A percentile compares a stretch with the other conserved stretches of the same genome.
phyloP scores from a whole-genome alignment of 2,888 invertebrate genomes.

The Latrodectus elegans region DNA sequence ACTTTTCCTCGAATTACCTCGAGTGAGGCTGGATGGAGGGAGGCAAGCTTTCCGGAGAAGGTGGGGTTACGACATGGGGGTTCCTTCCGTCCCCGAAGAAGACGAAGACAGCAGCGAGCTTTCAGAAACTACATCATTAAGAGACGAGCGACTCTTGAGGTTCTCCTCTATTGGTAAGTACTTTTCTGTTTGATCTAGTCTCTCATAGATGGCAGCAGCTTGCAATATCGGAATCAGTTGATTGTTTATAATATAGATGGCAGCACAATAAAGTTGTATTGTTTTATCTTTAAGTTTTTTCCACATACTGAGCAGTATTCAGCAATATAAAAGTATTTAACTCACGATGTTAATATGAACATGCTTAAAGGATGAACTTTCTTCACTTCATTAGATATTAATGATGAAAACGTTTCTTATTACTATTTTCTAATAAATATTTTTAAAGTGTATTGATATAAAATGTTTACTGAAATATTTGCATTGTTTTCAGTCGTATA shows the following conservation, averaged over 20 bases:
- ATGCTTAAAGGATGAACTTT: too few species aligned
- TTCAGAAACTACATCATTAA: constrained; percentile 79
- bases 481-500: too few species aligned
- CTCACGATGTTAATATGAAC: too few species aligned
- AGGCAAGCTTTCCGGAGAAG: constrained; percentile 78
- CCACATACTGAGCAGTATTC: neutral
- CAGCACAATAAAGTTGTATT: constrained; percentile 4
- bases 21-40: constrained; percentile 83
- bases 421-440: too few species aligned
- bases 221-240: neutral
- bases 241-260: neutral
- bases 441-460: too few species aligned
- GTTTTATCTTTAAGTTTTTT: neutral
- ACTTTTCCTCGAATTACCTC: constrained; percentile 80
- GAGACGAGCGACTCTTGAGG: constrained; percentile 79
- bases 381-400: too few species aligned
- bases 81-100: constrained; percentile 63
- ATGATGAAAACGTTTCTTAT: too few species aligned
- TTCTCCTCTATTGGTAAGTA: constrained; percentile 79
- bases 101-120: constrained; percentile 70
- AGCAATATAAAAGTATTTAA: too few species aligned
- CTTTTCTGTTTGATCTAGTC: neutral
- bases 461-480: too few species aligned
- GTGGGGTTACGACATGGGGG: constrained; percentile 60
- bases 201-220: constrained; percentile 31